Conservation (phyloP, 2,113 vertebrate species). For the Psittacara wagleri region DNA sequence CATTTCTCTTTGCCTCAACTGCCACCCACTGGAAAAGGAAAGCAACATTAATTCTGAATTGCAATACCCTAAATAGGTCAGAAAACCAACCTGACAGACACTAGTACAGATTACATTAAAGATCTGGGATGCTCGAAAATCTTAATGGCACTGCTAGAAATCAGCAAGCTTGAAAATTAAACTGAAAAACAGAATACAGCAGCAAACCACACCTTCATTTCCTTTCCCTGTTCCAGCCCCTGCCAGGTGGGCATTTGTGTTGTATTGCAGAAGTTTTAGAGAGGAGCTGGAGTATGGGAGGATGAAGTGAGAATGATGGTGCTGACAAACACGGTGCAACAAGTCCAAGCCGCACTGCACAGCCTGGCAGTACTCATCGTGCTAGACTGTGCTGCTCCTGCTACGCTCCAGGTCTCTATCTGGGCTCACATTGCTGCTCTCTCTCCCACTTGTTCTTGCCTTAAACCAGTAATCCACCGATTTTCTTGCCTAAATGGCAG, state of each 20-base stretch:
- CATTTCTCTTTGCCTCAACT: conserved; percentile 58
- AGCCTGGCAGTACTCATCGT: not conserved
- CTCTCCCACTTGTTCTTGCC: not conserved
- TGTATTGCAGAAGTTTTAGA: not conserved
- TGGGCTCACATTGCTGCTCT: fast-evolving
- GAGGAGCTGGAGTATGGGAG: not conserved
- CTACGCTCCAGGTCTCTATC: not conserved
- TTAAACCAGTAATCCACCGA: not conserved
- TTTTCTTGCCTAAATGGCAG: not conserved
- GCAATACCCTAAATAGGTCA: not conserved
- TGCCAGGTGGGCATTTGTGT: fast-evolving
- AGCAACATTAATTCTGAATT: conserved; percentile 49
- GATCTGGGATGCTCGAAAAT: not conserved
- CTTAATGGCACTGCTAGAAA: not conserved
- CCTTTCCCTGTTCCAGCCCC: not conserved
- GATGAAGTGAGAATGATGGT: not conserved
- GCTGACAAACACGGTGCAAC: not conserved
- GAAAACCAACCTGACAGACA: not conserved
- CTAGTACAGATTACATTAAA: not conserved
- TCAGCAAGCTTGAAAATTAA: not conserved
- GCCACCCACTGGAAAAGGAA: conserved; percentile 65
- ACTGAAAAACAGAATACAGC: not conserved
- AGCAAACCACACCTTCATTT: not conserved
- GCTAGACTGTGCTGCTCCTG: not conserved
- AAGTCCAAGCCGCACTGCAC: fast-evolving